These are phyloP conservation scores for Phylloscopus whistleri DNA, from an alignment of 2,113 vertebrate species.

Conservation along the genomic window DNA sequence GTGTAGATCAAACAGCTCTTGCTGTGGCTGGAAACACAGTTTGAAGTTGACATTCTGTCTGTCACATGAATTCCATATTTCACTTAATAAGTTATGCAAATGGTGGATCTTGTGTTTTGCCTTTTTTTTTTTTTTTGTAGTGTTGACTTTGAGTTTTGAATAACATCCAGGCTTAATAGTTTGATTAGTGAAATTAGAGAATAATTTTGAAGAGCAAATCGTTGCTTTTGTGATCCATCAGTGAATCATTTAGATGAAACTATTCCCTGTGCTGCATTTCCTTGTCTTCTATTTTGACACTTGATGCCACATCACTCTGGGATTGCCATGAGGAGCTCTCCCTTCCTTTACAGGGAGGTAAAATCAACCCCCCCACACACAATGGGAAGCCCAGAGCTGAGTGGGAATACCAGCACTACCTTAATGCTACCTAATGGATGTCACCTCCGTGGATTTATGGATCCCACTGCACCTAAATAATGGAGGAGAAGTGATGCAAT, in stretches of 20 bases:
- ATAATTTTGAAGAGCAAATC: conserved; percentile 16
- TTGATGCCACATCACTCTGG: conserved; percentile 8
- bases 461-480: conserved; percentile 36
- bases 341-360: neutral
- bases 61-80: conserved; percentile 43
- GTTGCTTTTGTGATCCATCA: neutral
- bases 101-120: neutral
- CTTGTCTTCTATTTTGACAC: neutral
- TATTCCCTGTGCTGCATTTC: neutral
- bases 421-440: conserved; percentile 49
- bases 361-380: neutral
- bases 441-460: conserved; percentile 6
- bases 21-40: conserved; percentile 25
- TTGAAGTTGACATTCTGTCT: conserved; percentile 27
- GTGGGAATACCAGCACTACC: neutral
- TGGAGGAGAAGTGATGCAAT: conserved; percentile 23
- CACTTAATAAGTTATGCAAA: conserved; percentile 41
- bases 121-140: neutral
- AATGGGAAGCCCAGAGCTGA: neutral
- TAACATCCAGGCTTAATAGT: neutral
- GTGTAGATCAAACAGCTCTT: conserved; percentile 25
- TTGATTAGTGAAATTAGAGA: conserved; percentile 41
- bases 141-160: conserved; percentile 26
- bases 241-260: conserved; percentile 13
- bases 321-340: conserved; percentile 3